Evolutionary conservation across 1,140 invertebrate species (phyloP), one percentile per base, ranked within the genome.

Genomic region (Drosophila pseudoobscura): DNA sequence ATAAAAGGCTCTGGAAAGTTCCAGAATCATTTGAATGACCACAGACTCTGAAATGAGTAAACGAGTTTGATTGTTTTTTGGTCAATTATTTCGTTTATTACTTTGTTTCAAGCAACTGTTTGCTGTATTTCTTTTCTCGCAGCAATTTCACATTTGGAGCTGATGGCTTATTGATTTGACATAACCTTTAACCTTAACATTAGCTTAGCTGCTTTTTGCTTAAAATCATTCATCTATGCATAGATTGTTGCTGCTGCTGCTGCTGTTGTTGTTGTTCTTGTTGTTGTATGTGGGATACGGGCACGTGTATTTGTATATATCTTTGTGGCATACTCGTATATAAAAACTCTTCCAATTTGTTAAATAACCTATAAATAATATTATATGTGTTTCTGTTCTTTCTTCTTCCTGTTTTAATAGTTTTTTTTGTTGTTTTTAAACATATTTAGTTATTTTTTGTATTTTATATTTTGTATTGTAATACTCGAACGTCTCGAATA

Each of bases 31-130:
- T 24, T 24, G 4, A 24, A 24, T 24, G 24, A 24, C 24, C 24
- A 2, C 6, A 39, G 3, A 39, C 13, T 39, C 35, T 39, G 9
- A 39, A 13, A 26, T 39, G 11, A 39, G 35, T 39, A 13, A 39
- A 13, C 13, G 35, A 39, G 5, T 39, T 39, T 11, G 35, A 13
- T 15, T 26, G 9, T 8, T 9, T 35, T 68, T 69, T 69, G 65
- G 63, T 69, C 64, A 50, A 56, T 57, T 43, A 68, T 69, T 57
- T 69, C 22, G 63, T 69, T 69, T 69, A 69, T 69, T 68, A 69
- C 65, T 51, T 69, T 69, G 63, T 56, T 11, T 39, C 51, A 68
- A 69, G 65, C 65, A 69, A 69, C 51, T 69, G 17, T 31, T 29
- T 17, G 35, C 35, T 39, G 35, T 39, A 20, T 13, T 31, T 2